Conservation (phyloP, 2,113 vertebrate genomes). For the Charina bottae region DNA sequence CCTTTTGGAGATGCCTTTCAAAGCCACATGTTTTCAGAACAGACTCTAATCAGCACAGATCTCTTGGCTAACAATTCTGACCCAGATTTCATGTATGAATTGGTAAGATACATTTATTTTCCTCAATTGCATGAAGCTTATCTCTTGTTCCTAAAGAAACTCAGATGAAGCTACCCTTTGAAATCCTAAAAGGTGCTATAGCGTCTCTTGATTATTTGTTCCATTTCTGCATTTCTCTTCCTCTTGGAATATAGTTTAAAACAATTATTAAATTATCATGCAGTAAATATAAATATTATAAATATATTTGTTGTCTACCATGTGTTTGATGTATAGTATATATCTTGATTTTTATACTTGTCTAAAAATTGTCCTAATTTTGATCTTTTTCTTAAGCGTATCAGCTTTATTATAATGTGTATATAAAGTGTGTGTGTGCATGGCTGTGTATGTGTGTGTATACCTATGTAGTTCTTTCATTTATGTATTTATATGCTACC, state of each 20-base stretch:
- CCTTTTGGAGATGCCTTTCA: slow-evolving; percentile 98
- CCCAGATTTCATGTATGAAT: slow-evolving; percentile 98
- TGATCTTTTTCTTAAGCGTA: neutral
- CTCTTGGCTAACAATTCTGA: slow-evolving; percentile 94
- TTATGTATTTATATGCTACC: too few relatives aligned
- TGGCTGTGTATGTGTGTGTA: neutral
- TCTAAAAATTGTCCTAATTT: neutral
- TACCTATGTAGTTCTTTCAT: neutral
- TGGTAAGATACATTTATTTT: slow-evolving; percentile 81
- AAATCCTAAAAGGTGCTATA: neutral
- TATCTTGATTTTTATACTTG: neutral
- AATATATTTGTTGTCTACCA: too few relatives aligned
- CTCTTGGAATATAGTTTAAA: neutral
- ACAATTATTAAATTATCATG: too few relatives aligned
- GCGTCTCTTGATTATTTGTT: neutral
- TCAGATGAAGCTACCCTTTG: neutral
- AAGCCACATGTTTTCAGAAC: slow-evolving; percentile 95
- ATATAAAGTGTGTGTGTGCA: neutral
- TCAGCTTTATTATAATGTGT: neutral
- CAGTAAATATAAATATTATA: too few relatives aligned
- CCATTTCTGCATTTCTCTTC: neutral
- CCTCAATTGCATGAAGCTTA: neutral
- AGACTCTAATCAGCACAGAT: slow-evolving; percentile 97
- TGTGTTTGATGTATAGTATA: neutral
- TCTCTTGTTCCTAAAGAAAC: neutral